Base-by-base conservation (phyloP, 2,888 invertebrate species). In the Ormyrus labotus region DNA sequence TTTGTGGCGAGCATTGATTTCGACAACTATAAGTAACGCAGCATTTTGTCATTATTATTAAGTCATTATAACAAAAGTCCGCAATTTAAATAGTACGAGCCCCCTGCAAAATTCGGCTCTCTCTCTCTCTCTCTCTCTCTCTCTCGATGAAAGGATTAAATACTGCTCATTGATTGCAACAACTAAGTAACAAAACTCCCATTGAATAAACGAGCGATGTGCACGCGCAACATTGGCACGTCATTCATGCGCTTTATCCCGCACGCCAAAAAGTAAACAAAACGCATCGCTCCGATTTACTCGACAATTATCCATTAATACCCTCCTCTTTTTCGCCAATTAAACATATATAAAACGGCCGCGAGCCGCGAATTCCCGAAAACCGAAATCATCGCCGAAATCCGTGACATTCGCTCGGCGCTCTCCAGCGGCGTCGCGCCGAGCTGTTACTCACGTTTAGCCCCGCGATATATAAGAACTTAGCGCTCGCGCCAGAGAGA, bases 111-210 rank as follows among this genome's bases (percentile, higher is more conserved):
- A 19, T 19, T 19, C 19, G 19, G 19, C 19, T 19, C 19, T 19
- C 19, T 1, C 19, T 19, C 19, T 19, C 19, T 19, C 19, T 19
- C 19, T 19, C 9, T 86, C 86, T 81, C 83, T 69, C 53, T 10
- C 13, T 63, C n/a, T 61, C n/a, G 13, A 63, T 53, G 7, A 50
- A 65, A 74, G 11, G 6, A 11, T 51, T 5, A 74, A 34, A 34
- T 34, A 34, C 34, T 34, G 60, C 9, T 9, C 1, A 74, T 76
- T 55, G 60, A 13, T 58, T 34, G 11, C 4, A 61, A 55, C 50
- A 48, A 69, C 50, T 68, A 53, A 51, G 13, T 69, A 76, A 76
- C 19, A 55, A 55, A 55, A 60, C 45, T 68, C 34, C 6, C 13
- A 11, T 61, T 7, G 4, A n/a, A 48, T 13, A 60, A 60, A 47